Percentiles rank a stretch among this genome's conserved stretches.
Evolutionary conservation across 2,888 invertebrate species (phyloP).

Genomic region (Netelia fuscicornis): DNA sequence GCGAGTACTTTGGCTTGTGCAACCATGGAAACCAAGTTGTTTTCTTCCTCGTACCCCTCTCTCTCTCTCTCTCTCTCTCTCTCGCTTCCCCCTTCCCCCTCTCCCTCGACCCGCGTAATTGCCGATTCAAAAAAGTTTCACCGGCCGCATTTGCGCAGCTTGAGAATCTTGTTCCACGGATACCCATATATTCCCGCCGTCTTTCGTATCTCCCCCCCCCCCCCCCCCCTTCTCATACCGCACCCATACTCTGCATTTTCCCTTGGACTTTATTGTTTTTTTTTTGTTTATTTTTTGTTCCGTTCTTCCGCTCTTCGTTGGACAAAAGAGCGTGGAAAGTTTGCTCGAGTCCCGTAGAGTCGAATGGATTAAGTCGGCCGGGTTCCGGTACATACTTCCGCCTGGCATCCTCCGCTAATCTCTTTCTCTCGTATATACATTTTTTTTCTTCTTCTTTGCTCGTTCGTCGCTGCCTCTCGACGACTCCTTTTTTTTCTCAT

Average conservation of each 20-base stretch:
- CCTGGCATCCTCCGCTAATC: background rate
- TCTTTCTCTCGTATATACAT: background rate
- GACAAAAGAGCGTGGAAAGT: constrained; percentile 6
- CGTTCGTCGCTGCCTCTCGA: background rate
- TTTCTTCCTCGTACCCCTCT: constrained; percentile 57
- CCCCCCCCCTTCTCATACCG: constrained; percentile 11
- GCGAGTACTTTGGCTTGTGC: constrained; percentile 37
- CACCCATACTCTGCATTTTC: constrained; percentile 2
- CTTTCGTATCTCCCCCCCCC: constrained; percentile 22
- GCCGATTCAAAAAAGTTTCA: constrained; percentile 67
- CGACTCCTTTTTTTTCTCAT: background rate
- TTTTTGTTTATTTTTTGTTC: background rate
- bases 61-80: too few relatives aligned
- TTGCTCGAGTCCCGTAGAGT: constrained; percentile 16
- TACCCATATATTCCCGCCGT: constrained; percentile 25
- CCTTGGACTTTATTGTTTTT: constrained; percentile 18
- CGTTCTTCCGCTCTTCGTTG: background rate
- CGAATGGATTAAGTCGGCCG: constrained; percentile 33
- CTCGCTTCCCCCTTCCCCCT: too few relatives aligned
- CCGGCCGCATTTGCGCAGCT: constrained; percentile 36
- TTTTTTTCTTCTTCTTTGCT: background rate
- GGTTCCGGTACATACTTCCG: background rate
- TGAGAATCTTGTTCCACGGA: constrained; percentile 30
- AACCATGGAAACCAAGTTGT: constrained; percentile 50
- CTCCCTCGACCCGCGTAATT: constrained; percentile 60